Base-by-base conservation (phyloP, 2,888 invertebrate genomes). In the Amblyjoppa fuscipennis region DNA sequence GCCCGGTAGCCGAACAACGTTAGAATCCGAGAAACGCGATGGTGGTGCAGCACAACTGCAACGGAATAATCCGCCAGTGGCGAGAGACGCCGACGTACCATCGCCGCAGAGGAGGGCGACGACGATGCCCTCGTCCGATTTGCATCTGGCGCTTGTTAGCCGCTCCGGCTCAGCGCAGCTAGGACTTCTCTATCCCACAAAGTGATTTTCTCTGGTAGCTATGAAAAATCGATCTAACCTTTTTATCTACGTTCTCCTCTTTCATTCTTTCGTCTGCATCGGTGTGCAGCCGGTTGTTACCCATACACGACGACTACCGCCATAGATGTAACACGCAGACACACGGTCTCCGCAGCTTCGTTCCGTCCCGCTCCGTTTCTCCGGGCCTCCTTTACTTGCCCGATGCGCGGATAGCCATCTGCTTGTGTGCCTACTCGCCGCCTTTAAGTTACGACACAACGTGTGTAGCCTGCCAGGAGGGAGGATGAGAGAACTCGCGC, bases 201-300 rank as follows among this genome's bases (percentile, higher is more conserved):
- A 89, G 87, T 89, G 90, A 92, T 92, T 92, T 91, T 90, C 91
- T 89, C 86, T 88, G 82, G 81, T 87, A 86, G 90, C 89, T 91
- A 91, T 91, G 92, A 92, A 92, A 92, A 92, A 92, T 92, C 92
- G 91, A 92, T 92, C 90, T 91, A 91, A 92, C 91, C 92, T 92
- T 87, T 87, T 85, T 87, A 83, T 79, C 81, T 79, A 75, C 53
- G 70, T 73, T 28, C 64, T 80, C 68, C 45, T 66, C 66, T 41
- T 41, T 69, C 56, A 49, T 66, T 66, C 45, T 71, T 77, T 64
- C 25, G 49, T 73, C 73, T 13, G 64, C 38, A 53, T 38, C 25
- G 68, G 49, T 69, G 68, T 68, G 61, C 51, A 49, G 74, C 45
- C 31, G 34, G 64, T 34, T 64, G 56, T 45, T 69, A 69, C 71